These are phyloP conservation scores for Litoditis marina DNA, from an alignment of 2,888 invertebrate genomes.

Conservation along the genomic window DNA sequence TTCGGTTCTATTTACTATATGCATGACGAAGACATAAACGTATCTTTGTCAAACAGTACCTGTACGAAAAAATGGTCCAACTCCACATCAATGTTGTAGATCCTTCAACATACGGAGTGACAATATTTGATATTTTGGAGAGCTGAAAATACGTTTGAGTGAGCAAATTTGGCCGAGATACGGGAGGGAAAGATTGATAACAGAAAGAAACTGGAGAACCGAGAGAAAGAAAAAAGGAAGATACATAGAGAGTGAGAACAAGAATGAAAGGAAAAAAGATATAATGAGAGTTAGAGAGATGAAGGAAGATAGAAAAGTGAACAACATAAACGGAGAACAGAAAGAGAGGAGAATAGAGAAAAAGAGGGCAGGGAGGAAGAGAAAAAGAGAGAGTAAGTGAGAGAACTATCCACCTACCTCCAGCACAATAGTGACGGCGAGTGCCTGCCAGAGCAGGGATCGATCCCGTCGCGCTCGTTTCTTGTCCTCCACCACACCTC, in stretches of 20 bases:
- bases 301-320: background rate
- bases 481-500: slow-evolving; percentile 13
- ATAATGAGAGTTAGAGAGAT: background rate
- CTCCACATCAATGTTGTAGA: slow-evolving; percentile 10
- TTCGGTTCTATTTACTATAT: too few relatives aligned
- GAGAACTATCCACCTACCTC: slow-evolving; percentile 17
- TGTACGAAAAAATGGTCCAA: slow-evolving; percentile 15
- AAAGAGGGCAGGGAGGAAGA: too few relatives aligned
- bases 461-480: slow-evolving; percentile 20
- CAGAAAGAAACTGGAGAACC: too few relatives aligned
- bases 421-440: slow-evolving; percentile 29
- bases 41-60: too few relatives aligned
- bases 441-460: slow-evolving; percentile 26
- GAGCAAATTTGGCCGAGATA: background rate
- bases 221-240: too few relatives aligned
- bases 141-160: background rate
- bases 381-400: slow-evolving; percentile 7
- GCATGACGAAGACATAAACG: background rate
- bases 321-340: too few relatives aligned
- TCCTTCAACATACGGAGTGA: slow-evolving; percentile 8
- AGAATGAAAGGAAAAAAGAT: background rate
- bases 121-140: slow-evolving; percentile 5
- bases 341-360: too few relatives aligned
- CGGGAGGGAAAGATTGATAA: background rate
- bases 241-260: too few relatives aligned